Evolutionary conservation across 1,140 invertebrate species (phyloP).

Genomic region (Drosophila truncata): DNA sequence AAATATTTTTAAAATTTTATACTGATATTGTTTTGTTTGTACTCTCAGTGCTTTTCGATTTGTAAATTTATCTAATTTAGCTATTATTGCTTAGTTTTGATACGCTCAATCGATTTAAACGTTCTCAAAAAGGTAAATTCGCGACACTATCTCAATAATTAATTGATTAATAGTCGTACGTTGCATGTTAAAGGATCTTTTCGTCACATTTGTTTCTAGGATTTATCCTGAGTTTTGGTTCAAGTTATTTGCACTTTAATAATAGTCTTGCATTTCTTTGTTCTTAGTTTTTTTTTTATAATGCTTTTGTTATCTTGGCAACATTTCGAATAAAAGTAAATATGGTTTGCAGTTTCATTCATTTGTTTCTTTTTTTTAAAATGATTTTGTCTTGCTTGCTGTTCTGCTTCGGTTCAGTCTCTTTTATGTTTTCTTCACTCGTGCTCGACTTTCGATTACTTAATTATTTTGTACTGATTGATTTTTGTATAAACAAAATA

Average conservation of each 20-base stretch:
- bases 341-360: slow-evolving; percentile 27
- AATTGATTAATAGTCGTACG: slow-evolving; percentile 40
- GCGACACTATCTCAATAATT: slow-evolving; percentile 41
- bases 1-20: slow-evolving; percentile 44
- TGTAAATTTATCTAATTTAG: slow-evolving; percentile 34
- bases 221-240: slow-evolving; percentile 33
- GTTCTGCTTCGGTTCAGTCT: slow-evolving; percentile 30
- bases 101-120: slow-evolving; percentile 16
- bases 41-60: slow-evolving; percentile 45
- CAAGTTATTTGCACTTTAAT: slow-evolving; percentile 35
- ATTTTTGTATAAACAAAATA: slow-evolving; percentile 70
- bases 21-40: slow-evolving; percentile 35
- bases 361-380: slow-evolving; percentile 23
- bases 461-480: slow-evolving; percentile 59
- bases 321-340: slow-evolving; percentile 29
- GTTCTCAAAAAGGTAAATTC: slow-evolving; percentile 30
- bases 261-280: slow-evolving; percentile 5
- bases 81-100: slow-evolving; percentile 26
- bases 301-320: slow-evolving; percentile 17
- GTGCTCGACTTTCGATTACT: slow-evolving; percentile 42
- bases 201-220: slow-evolving; percentile 20
- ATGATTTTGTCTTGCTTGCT: slow-evolving; percentile 16
- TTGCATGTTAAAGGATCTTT: slow-evolving; percentile 29
- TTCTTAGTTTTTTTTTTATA: slow-evolving; percentile 23
- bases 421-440: slow-evolving; percentile 32